Base-by-base conservation (phyloP, 1,140 invertebrate species). In the Aphis craccivora region DNA sequence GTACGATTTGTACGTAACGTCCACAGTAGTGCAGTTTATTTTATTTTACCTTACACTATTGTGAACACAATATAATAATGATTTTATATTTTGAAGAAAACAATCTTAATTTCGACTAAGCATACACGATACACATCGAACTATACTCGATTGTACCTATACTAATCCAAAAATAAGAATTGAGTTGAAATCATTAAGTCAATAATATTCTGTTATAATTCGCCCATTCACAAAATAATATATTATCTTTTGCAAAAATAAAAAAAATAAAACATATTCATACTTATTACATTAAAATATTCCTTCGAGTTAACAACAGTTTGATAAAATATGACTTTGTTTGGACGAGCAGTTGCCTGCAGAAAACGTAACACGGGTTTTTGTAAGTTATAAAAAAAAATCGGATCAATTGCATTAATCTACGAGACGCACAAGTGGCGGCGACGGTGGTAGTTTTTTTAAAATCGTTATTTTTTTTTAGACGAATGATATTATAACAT, bases 391-490 rank as follows among this genome's bases (percentile, higher is more conserved):
- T n/a, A 30, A n/a, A 2, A 76, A 76, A 76, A 76, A 20, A 2
- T 76, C 30, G 60, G 30, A n/a, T 76, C n/a, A 76, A 35, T 76
- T n/a, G 60, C 11, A 67, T 67, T 30, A 76, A 76, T 76, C 30
- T 76, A 3, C 2, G 23, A 84, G 40, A n/a, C 9, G 83, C 9
- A 25, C 20, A 40, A 23, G 40, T 40, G 40, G 8, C 9, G 23
- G 40, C 83, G 9, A 84, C 37, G 22, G 83, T 11, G 40, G 83
- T 9, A 23, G 11, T 43, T 43, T 25, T 25, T 40, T 84, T 11
- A 14, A 84, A 84, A 84, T 40, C 37, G 40, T 84, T 40, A 76
- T 76, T 76, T n/a, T 84, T 84, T 84, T 84, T 84, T 84, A 40
- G 40, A 40, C 23, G 30, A n/a, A 76, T 76, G 30, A 76, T 76